These are phyloP conservation scores for Calephelis perditalis DNA, from an alignment of 2,888 invertebrate species.

Conservation along the genomic window DNA sequence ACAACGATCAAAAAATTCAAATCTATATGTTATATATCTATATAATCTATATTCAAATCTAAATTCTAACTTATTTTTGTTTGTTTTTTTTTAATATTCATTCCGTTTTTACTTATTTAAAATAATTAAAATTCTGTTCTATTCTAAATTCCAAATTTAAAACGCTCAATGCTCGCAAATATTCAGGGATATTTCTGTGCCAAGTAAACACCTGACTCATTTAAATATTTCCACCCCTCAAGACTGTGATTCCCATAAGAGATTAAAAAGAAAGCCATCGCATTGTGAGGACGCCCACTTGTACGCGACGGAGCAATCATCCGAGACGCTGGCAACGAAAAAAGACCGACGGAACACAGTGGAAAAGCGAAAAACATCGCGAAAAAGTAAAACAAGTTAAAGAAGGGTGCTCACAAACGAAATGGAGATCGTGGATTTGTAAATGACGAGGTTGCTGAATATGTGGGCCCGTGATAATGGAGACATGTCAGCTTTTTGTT, in stretches of 20 bases:
- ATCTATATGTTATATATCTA: too few relatives aligned
- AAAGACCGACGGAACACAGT: constrained; percentile 39
- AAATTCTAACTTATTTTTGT: too few relatives aligned
- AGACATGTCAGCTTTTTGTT: constrained; percentile 3
- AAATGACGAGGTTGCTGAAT: constrained; percentile 6
- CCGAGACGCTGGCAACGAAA: constrained; percentile 42
- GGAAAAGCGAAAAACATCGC: constrained; percentile 43
- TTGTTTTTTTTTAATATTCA: too few relatives aligned
- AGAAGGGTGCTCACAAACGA: constrained; percentile 23
- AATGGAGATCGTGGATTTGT: constrained; percentile 16
- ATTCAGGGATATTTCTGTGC: constrained; percentile 10
- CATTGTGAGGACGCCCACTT: constrained; percentile 47
- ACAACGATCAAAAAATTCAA: too few relatives aligned
- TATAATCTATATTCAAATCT: too few relatives aligned
- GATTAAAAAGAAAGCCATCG: constrained; percentile 63
- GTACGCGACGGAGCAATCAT: constrained; percentile 47
- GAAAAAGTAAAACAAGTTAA: constrained; percentile 42
- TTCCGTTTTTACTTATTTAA: too few relatives aligned
- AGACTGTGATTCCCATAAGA: constrained; percentile 40
- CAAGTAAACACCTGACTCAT: constrained; percentile 44
- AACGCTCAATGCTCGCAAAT: constrained; percentile 17
- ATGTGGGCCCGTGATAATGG: constrained; percentile 2
- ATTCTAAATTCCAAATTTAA: not conserved
- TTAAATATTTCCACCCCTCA: constrained; percentile 47
- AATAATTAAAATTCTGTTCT: not conserved